Conservation (phyloP, 2,113 vertebrate species). For the Bambusicola thoracicus region DNA sequence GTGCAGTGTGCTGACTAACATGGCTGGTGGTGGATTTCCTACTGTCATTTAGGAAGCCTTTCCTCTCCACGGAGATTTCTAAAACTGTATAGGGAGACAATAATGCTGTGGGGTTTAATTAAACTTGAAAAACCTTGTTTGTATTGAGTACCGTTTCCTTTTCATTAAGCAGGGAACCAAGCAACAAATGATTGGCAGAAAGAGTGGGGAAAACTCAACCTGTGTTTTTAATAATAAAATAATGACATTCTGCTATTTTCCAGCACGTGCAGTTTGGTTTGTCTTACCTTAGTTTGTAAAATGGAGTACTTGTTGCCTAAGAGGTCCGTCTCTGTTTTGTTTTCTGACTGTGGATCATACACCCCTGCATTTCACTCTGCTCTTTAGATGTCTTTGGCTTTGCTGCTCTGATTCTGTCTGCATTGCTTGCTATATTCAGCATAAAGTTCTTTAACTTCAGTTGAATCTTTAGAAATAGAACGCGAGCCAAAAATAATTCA, state of each 20-base stretch:
- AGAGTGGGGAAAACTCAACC: neutral
- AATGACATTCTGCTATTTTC: neutral
- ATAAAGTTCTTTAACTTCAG: conserved; percentile 33
- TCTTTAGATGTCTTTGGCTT: neutral
- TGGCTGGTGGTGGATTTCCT: neutral
- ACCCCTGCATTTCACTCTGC: neutral
- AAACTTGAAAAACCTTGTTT: neutral
- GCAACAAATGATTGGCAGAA: neutral
- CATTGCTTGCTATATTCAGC: conserved; percentile 14
- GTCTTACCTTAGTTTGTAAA: neutral
- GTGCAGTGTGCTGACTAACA: neutral
- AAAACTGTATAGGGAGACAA: neutral
- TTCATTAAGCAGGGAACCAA: neutral
- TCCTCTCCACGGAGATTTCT: neutral
- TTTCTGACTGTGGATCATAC: neutral
- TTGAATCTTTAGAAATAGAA: neutral
- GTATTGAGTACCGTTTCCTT: neutral
- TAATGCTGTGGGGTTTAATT: neutral
- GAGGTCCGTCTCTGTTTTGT: neutral
- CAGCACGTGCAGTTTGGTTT: neutral
- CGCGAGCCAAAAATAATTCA: neutral
- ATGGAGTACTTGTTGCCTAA: neutral
- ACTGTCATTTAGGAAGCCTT: neutral
- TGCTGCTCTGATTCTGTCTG: conserved; percentile 51
- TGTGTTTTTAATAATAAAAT: neutral